Conservation (phyloP, 2,888 invertebrate species). For the Parnassius apollo region DNA sequence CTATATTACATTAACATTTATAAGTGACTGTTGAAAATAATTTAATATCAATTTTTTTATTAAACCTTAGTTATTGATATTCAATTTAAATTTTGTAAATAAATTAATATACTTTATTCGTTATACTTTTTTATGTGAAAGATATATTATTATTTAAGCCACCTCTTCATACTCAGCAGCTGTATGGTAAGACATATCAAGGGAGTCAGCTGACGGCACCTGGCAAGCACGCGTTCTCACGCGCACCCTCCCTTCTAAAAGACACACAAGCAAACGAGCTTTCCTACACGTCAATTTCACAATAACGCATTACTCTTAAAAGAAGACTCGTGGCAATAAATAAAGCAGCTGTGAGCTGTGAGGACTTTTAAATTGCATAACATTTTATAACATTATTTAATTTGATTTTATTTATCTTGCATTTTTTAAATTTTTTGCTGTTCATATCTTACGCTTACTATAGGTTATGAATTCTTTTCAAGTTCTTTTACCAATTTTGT, state of each 20-base stretch:
- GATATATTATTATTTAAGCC: conserved; percentile 15
- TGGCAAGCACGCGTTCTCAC: conserved; percentile 74
- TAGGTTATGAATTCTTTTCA: too few species aligned
- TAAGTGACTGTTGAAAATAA: too few species aligned
- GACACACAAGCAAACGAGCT: conserved; percentile 37
- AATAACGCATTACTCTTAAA: conserved; percentile 49
- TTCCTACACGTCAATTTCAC: conserved; percentile 35
- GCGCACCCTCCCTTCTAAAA: conserved; percentile 55
- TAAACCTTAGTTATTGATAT: too few species aligned
- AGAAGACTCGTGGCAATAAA: conserved; percentile 55
- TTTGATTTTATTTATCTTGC: too few species aligned
- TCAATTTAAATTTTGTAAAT: too few species aligned
- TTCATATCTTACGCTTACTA: too few species aligned
- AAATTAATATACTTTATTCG: too few species aligned
- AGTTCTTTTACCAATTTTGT: too few species aligned
- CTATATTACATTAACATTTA: too few species aligned
- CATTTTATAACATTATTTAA: background rate
- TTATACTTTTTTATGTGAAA: too few species aligned
- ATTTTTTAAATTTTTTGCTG: too few species aligned
- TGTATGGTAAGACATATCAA: conserved; percentile 39
- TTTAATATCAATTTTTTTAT: too few species aligned
- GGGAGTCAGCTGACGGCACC: conserved; percentile 62
- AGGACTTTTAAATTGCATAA: conserved; percentile 23
- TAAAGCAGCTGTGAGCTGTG: conserved; percentile 41
- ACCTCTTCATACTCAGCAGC: conserved; percentile 44